phyloP scores from a whole-genome alignment of 2,888 invertebrate genomes.

The Macroteleia sp. region DNA sequence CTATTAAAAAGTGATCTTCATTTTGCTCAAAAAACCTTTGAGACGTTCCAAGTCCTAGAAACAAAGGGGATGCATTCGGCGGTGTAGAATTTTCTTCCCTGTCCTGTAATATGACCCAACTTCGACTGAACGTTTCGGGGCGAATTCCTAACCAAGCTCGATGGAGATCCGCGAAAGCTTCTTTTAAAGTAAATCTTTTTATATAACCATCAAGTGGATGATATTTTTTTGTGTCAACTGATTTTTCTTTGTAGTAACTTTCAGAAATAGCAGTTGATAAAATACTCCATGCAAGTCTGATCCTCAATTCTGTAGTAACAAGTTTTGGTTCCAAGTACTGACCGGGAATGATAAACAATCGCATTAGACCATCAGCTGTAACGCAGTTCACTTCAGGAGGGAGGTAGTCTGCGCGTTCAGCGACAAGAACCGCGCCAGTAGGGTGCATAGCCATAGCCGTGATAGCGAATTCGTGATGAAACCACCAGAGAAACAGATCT shows the following conservation, averaged over 20 bases:
- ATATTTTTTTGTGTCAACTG: slow-evolving; percentile 8
- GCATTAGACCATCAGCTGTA: slow-evolving; percentile 80
- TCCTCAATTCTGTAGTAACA: slow-evolving; percentile 80
- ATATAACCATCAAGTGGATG: slow-evolving; percentile 62
- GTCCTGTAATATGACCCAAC: slow-evolving; percentile 77
- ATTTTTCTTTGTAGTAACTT: slow-evolving; percentile 32
- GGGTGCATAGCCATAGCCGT: slow-evolving; percentile 84
- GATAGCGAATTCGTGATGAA: slow-evolving; percentile 84
- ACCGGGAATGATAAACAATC: slow-evolving; percentile 75
- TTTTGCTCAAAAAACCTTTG: slow-evolving; percentile 64
- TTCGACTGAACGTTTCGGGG: slow-evolving; percentile 82
- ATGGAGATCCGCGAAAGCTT: slow-evolving; percentile 84
- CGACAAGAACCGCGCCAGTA: slow-evolving; percentile 81
- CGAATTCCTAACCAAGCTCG: slow-evolving; percentile 83
- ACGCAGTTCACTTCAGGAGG: slow-evolving; percentile 80
- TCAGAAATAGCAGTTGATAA: slow-evolving; percentile 67
- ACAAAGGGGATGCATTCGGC: slow-evolving; percentile 1
- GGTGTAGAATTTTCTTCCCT: slow-evolving; percentile 63
- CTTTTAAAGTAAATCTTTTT: slow-evolving; percentile 81
- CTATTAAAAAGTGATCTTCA: slow-evolving; percentile 63
- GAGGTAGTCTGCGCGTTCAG: slow-evolving; percentile 80
- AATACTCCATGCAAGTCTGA: slow-evolving; percentile 78
- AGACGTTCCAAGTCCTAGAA: slow-evolving; percentile 22
- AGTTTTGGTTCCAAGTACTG: slow-evolving; percentile 73
- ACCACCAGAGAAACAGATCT: slow-evolving; percentile 85